Evolutionary conservation across 2,113 vertebrate genomes (phyloP).

Genomic region (Carlito syrichta): DNA sequence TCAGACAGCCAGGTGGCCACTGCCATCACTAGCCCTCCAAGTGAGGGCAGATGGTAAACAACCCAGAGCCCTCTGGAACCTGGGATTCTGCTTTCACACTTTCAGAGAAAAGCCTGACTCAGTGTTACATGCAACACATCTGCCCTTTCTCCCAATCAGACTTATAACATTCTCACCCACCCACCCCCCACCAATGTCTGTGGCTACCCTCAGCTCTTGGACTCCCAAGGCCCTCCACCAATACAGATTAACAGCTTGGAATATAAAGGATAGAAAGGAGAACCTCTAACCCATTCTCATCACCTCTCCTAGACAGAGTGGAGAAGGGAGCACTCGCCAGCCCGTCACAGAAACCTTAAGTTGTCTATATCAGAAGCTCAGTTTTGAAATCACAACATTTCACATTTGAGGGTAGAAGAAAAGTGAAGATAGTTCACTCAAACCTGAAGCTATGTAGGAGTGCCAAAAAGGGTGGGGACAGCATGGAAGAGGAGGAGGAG

Average conservation of each 20-base stretch:
- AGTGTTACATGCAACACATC: rapidly evolving
- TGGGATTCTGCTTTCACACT: neutral
- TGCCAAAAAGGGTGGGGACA: no score
- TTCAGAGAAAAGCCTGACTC: neutral
- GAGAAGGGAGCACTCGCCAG: rapidly evolving
- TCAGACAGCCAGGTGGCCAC: neutral
- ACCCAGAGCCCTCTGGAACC: neutral
- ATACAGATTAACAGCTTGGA: neutral
- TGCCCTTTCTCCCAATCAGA: neutral
- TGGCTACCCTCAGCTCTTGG: neutral
- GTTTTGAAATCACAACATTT: neutral
- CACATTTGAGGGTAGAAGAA: neutral
- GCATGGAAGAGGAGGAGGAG: neutral
- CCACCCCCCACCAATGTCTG: rapidly evolving
- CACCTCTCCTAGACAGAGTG: neutral
- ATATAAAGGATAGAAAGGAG: neutral
- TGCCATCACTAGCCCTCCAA: neutral
- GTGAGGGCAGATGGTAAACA: neutral
- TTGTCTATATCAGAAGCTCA: neutral
- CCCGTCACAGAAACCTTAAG: neutral
- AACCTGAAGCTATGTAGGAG: neutral
- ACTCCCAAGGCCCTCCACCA: neutral
- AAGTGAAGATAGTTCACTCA: neutral
- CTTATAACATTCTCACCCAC: neutral
- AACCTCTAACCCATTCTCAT: neutral